Evolutionary conservation across 2,113 vertebrate genomes (phyloP).

Genomic region (Turnix velox): DNA sequence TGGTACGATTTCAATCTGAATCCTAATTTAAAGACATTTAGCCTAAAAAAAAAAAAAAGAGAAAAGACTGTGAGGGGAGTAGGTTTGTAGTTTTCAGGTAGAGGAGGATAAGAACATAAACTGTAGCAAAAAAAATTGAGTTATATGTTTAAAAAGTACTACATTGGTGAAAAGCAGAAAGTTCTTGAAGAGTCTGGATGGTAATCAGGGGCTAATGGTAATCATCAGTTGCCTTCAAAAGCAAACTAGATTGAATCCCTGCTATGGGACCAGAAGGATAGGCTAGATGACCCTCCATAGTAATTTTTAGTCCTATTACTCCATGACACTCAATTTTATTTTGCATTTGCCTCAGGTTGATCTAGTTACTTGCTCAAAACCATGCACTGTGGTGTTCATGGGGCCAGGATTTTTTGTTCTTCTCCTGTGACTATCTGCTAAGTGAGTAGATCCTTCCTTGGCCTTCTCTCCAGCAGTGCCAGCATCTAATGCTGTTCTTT

Average conservation of each 20-base stretch:
- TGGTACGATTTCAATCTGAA: neutral
- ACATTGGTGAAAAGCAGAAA: neutral
- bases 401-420: neutral
- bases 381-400: neutral
- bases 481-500: neutral
- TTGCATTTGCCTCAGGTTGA: neutral
- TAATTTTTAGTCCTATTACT: neutral
- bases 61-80: neutral
- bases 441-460: neutral
- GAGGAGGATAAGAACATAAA: neutral
- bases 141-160: neutral
- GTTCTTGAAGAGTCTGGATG: neutral
- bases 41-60: neutral
- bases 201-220: neutral
- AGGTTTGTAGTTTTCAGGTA: neutral
- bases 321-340: neutral
- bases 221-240: neutral
- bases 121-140: neutral
- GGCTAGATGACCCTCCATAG: neutral
- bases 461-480: neutral
- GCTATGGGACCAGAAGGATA: rapidly evolving
- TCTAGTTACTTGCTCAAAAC: neutral
- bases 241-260: neutral
- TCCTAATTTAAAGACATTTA: neutral
- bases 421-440: neutral